Evolutionary conservation across 2,888 invertebrate genomes (phyloP), one percentile per base, ranked within the genome.

Genomic region (Cheilosia scutellata): DNA sequence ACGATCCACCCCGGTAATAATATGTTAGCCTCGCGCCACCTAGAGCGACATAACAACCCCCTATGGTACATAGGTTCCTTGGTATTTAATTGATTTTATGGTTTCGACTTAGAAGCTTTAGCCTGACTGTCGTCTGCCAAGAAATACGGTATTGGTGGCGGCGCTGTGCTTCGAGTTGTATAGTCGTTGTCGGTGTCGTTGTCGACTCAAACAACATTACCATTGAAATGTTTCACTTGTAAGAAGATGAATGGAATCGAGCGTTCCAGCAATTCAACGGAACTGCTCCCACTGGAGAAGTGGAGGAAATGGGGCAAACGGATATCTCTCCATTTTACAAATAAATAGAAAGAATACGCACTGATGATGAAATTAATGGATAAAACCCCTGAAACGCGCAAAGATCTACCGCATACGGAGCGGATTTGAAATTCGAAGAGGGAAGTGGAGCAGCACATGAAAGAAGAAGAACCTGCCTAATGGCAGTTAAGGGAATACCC

Each of bases 401-500:
- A 31, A 9, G 53, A 77, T 66, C 40, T 58, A 25, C 65, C 20
- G 31, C 63, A 47, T 31, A 51, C 37, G 16, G 29, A 33, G 29
- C 37, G 16, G 29, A 33, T 13, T 51, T 27, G 13, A 6, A 20
- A 5, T 60, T 13, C 47, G 40, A 55, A 40, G n/a, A 6, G 27
- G 16, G 40, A 29, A 5, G 13, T 9, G 1, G 40, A 2, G 42
- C 5, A 47, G 27, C 33, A 47, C 63, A 33, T 74, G 53, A 44
- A 71, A 29, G 58, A 60, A 47, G 51, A 42, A 33, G 65, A 66
- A 44, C 65, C 63, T 55, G 49, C 62, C 74, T 71, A 70, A 84
- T 84, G 63, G 65, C 37, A 79, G 79, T 65, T 79, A 65, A 66
- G 84, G 84, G 79, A 75, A 79, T 79, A 79, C 71, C 79, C 84